These are phyloP conservation scores for Semotilus atromaculatus DNA, from an alignment of 2,797 vertebrate genomes.

Conservation along the genomic window DNA sequence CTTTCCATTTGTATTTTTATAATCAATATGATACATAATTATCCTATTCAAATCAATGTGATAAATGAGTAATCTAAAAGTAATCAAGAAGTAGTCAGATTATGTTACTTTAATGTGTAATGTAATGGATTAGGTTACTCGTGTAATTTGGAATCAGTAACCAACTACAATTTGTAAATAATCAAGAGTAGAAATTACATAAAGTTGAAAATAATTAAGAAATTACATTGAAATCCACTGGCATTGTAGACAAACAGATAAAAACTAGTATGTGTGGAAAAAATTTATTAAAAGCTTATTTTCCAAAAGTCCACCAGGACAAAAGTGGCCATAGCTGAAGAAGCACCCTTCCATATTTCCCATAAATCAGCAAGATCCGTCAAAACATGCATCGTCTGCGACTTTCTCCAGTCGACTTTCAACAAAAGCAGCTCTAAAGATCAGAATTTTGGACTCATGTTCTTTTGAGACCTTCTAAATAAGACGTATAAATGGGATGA, in stretches of 20 bases:
- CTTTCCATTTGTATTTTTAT: not conserved
- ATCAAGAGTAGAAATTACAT: not conserved
- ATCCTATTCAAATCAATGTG: not conserved
- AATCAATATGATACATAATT: not conserved
- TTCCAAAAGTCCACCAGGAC: not conserved
- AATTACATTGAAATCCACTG: not conserved
- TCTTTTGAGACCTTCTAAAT: constrained; percentile 71
- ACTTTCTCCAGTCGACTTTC: not conserved
- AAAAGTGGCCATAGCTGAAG: not conserved
- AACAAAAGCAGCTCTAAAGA: constrained; percentile 36
- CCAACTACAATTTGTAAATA: not conserved
- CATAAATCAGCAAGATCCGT: not conserved
- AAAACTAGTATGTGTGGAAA: not conserved
- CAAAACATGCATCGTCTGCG: not conserved
- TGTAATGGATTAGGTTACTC: not conserved
- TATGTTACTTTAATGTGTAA: too few relatives aligned
- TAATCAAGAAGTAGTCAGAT: not conserved
- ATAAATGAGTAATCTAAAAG: not conserved
- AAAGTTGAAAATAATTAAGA: too few relatives aligned
- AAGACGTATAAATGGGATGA: constrained; percentile 79
- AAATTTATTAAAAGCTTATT: not conserved
- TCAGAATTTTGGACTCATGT: constrained; percentile 48
- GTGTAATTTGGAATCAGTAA: not conserved
- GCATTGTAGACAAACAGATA: not conserved
- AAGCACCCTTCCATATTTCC: not conserved